phyloP scores from a whole-genome alignment of 2,888 invertebrate species.

The Andrena trimmerana region DNA sequence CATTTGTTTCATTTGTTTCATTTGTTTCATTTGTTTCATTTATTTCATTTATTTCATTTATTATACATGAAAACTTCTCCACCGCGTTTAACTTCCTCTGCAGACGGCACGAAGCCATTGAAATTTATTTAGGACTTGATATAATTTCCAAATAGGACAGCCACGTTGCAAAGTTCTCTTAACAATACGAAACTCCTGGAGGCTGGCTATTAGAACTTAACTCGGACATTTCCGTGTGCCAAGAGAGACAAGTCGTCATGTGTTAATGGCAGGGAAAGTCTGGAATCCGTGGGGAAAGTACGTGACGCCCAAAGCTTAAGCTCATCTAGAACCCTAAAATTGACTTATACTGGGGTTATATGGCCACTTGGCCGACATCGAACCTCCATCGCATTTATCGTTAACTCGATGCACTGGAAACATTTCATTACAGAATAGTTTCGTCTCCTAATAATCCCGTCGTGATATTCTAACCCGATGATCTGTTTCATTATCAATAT shows the following conservation, averaged over 20 bases:
- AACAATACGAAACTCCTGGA: neutral
- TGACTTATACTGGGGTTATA: slow-evolving; percentile 42
- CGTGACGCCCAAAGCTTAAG: slow-evolving; percentile 40
- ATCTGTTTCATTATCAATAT: neutral
- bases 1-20: too few species aligned
- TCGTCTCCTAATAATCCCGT: neutral
- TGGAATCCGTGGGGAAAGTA: neutral
- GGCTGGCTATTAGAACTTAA: neutral
- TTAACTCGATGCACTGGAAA: neutral
- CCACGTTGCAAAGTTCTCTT: slow-evolving; percentile 8
- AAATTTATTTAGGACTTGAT: slow-evolving; percentile 7
- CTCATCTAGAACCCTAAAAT: slow-evolving; percentile 56
- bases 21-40: too few species aligned
- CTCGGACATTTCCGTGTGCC: slow-evolving; percentile 20
- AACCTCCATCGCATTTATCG: neutral
- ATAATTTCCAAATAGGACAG: slow-evolving; percentile 4
- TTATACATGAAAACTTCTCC: too few species aligned
- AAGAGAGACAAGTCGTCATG: slow-evolving; percentile 3
- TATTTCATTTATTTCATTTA: too few species aligned
- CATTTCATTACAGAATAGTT: neutral
- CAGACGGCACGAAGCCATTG: too few species aligned
- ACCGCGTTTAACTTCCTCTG: too few species aligned
- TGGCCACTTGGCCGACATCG: neutral
- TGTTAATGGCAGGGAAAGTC: slow-evolving; percentile 10
- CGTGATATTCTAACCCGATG: neutral